Evolutionary conservation across 64 coral and sea anemone species (phyloP).

Genomic region (Hydrozoanthus tunicans): DNA sequence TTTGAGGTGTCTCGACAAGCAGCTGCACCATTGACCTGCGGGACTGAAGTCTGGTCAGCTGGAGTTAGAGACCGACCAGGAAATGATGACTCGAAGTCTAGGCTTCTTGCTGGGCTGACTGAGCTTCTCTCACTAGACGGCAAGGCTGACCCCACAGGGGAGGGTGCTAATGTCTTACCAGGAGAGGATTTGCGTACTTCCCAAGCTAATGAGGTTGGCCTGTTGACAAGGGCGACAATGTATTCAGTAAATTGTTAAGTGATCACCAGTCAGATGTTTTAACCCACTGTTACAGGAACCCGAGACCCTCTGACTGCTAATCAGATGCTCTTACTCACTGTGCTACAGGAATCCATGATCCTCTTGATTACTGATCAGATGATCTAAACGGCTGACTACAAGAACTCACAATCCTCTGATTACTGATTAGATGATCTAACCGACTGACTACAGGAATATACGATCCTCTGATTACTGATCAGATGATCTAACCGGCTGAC

Average conservation of each 20-base stretch:
- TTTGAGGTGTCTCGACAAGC: conserved; percentile 8
- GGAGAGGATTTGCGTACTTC: conserved; percentile 93
- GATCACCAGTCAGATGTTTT: too few species aligned
- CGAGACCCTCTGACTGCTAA: too few species aligned
- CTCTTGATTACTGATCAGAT: too few species aligned
- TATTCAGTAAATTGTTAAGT: background rate
- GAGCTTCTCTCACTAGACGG: conserved; percentile 51
- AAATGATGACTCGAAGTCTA: conserved; percentile 24
- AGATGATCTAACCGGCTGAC: too few species aligned
- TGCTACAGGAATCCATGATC: too few species aligned
- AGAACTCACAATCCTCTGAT: too few species aligned
- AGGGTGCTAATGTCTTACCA: conserved; percentile 79
- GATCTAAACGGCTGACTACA: too few species aligned
- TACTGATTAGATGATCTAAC: too few species aligned
- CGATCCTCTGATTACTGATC: too few species aligned
- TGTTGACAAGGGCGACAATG: background rate
- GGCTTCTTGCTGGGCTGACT: conserved; percentile 37
- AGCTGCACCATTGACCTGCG: background rate
- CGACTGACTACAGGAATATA: too few species aligned
- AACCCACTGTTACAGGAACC: too few species aligned
- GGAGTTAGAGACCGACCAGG: conserved; percentile 1
- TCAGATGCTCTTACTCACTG: too few species aligned
- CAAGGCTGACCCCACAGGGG: conserved; percentile 52
- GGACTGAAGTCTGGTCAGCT: background rate
- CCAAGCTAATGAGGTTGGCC: conserved; percentile 94